phyloP scores from a whole-genome alignment of 2,888 invertebrate genomes.

The Criorhina ranunculi region DNA sequence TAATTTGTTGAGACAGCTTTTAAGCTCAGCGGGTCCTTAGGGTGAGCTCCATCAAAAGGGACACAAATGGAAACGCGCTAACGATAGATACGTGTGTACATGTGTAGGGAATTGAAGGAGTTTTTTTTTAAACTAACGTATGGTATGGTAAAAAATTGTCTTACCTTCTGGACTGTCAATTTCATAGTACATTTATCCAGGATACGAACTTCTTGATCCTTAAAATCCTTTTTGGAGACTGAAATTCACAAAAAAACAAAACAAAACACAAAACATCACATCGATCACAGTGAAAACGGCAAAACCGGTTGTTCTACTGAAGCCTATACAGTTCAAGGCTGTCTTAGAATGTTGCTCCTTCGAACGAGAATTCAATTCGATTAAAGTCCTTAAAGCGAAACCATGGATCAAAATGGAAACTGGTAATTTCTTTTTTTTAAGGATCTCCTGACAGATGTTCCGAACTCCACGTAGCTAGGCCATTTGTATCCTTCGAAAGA shows the following conservation, averaged over 20 bases:
- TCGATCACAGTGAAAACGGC: not conserved
- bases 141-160: conserved; percentile 60
- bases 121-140: conserved; percentile 26
- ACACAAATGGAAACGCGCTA: not conserved
- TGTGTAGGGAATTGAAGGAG: not conserved
- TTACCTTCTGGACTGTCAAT: conserved; percentile 84
- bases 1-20: conserved; percentile 78
- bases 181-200: conserved; percentile 84
- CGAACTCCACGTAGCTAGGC: conserved; percentile 38
- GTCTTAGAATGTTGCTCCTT: not conserved
- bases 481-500: conserved; percentile 32
- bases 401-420: not conserved
- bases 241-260: conserved; percentile 30
- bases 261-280: conserved; percentile 21
- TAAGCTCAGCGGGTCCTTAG: conserved; percentile 56
- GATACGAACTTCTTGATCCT: conserved; percentile 53
- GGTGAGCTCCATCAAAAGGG: not conserved
- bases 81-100: not conserved
- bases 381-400: conserved; percentile 20
- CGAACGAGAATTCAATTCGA: too few species aligned
- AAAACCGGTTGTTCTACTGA: conserved; percentile 35
- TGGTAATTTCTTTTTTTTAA: conserved; percentile 33
- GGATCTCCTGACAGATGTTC: conserved; percentile 49
- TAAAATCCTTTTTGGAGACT: conserved; percentile 37
- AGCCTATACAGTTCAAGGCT: conserved; percentile 52